Conservation (phyloP, 2,888 invertebrate species). For the Euplexia lucipara region DNA sequence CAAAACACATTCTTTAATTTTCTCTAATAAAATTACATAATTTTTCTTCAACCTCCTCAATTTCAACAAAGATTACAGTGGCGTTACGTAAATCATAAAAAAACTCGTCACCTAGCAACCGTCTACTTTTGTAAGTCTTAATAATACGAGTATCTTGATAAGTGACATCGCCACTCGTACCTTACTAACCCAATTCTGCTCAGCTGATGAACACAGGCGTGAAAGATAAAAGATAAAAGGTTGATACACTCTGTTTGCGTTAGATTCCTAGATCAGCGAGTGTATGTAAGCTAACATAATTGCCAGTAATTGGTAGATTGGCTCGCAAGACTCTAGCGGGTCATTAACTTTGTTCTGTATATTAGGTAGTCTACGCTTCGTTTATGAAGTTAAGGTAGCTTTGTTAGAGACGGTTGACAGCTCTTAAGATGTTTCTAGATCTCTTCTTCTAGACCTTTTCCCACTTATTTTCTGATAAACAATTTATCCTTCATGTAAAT, state of each 20-base stretch:
- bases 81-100: neutral
- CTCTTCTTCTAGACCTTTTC: too few relatives aligned
- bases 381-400: neutral
- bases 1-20: neutral
- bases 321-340: slow-evolving; percentile 14
- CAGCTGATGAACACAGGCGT: slow-evolving; percentile 47
- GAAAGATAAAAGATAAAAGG: slow-evolving; percentile 56
- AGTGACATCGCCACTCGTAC: slow-evolving; percentile 29
- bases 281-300: slow-evolving; percentile 45
- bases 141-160: slow-evolving; percentile 41
- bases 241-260: slow-evolving; percentile 61
- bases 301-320: slow-evolving; percentile 51
- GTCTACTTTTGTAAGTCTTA: neutral
- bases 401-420: neutral
- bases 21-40: neutral
- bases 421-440: neutral
- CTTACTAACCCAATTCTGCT: slow-evolving; percentile 55
- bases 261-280: slow-evolving; percentile 55
- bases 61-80: neutral
- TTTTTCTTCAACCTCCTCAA: neutral
- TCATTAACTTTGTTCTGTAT: slow-evolving; percentile 46
- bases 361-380: neutral
- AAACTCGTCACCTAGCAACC: neutral
- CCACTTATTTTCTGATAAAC: too few relatives aligned
- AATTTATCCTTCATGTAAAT: too few relatives aligned